Evolutionary conservation across 2,888 invertebrate genomes (phyloP).

Genomic region (Phengaris arion): DNA sequence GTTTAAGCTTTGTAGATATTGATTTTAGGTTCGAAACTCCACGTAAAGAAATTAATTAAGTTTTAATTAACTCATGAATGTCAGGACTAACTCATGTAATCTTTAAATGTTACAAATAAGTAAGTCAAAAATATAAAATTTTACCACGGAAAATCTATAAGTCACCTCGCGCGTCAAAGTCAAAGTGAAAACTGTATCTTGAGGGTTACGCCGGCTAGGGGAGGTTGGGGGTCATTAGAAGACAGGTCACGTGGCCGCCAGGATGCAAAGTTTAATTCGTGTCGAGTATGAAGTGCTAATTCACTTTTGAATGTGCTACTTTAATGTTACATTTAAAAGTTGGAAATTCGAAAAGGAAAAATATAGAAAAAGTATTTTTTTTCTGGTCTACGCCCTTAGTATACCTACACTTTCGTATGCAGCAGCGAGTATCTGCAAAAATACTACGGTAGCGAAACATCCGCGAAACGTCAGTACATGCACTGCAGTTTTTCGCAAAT

Average conservation of each 20-base stretch:
- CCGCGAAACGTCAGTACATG: no score
- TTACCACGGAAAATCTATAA: background rate
- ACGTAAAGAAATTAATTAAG: no score
- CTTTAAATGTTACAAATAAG: background rate
- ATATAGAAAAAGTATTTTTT: background rate
- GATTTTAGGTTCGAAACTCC: background rate
- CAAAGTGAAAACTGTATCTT: conserved; percentile 27
- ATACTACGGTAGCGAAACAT: no score
- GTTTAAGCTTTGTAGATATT: no score
- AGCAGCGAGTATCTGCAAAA: no score
- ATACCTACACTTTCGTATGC: no score
- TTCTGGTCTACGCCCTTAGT: no score
- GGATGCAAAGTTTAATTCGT: conserved; percentile 30
- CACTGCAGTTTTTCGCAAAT: no score
- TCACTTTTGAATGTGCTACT: conserved; percentile 12
- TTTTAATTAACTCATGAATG: no score
- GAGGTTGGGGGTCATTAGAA: conserved; percentile 27
- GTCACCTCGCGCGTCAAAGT: conserved; percentile 1
- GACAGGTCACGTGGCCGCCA: conserved; percentile 28
- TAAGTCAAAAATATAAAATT: background rate
- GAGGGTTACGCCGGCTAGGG: conserved; percentile 12
- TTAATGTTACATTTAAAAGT: background rate
- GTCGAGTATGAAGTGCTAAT: conserved; percentile 30
- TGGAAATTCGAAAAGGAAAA: background rate
- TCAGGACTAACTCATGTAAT: background rate